A percentile compares a stretch with the other conserved stretches of the same genome.
Evolutionary conservation across 2,113 vertebrate genomes (phyloP).

Genomic region (zebrafish (Danio rerio)): GRCz12tu NC_133196.1:20689501-20690000

Average conservation of each 20-base stretch:
- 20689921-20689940: background rate
- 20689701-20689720: constrained; percentile 93
- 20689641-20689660: constrained; percentile 90
- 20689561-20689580: constrained; percentile 88
- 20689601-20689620: constrained; percentile 88
- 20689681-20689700: constrained; percentile 86
- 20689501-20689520: too few relatives aligned
- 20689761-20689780: background rate
- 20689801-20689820: background rate
- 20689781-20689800: background rate
- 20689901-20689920: background rate
- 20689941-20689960: background rate
- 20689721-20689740: constrained; percentile 54
- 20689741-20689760: background rate
- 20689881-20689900: too few relatives aligned
- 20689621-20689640: constrained; percentile 87
- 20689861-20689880: too few relatives aligned
- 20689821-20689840: background rate
- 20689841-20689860: background rate
- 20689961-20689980: background rate
- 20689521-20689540: too few relatives aligned
- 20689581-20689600: constrained; percentile 84
- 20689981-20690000: background rate
- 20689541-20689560: constrained; percentile 60
- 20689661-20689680: constrained; percentile 88